These are phyloP conservation scores for Atrichornis clamosus DNA, from an alignment of 2,113 vertebrate species.

Conservation along the genomic window DNA sequence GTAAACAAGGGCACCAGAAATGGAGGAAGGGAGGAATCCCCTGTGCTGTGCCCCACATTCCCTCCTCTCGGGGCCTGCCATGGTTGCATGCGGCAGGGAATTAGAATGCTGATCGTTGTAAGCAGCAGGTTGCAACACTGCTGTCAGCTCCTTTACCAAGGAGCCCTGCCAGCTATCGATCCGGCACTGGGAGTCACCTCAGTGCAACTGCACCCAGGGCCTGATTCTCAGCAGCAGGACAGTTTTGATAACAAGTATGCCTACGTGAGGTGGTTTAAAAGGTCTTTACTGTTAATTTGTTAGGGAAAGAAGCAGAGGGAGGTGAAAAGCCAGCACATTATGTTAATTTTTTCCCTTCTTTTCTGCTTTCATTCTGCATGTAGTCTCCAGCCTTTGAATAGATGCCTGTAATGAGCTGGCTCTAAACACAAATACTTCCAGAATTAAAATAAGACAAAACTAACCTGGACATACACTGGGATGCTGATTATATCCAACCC, in stretches of 20 bases:
- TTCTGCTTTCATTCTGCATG: slow-evolving; percentile 41
- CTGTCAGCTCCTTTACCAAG: background rate
- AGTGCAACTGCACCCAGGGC: background rate
- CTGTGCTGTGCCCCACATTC: background rate
- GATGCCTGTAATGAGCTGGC: slow-evolving; percentile 65
- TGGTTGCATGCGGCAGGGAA: background rate
- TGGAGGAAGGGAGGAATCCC: background rate
- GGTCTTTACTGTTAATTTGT: slow-evolving; percentile 64
- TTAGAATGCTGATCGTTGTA: background rate
- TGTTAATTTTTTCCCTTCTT: background rate
- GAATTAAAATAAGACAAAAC: slow-evolving; percentile 62
- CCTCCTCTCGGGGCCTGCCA: background rate
- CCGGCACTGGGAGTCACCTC: background rate
- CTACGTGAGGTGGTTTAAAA: slow-evolving; percentile 59
- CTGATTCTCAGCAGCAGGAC: slow-evolving; percentile 34
- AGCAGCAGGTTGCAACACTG: background rate
- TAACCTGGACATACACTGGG: slow-evolving; percentile 45
- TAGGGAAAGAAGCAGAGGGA: background rate
- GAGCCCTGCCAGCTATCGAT: slow-evolving; percentile 50
- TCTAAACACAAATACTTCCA: slow-evolving; percentile 66
- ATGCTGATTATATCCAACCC: slow-evolving; percentile 9
- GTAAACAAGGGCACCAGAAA: background rate
- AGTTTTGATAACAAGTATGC: slow-evolving; percentile 42
- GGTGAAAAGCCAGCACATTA: slow-evolving; percentile 53
- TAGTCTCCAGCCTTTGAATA: slow-evolving; percentile 53